Base-by-base conservation (phyloP, 2,888 invertebrate genomes). In the Koerneria pararmatus region DNA sequence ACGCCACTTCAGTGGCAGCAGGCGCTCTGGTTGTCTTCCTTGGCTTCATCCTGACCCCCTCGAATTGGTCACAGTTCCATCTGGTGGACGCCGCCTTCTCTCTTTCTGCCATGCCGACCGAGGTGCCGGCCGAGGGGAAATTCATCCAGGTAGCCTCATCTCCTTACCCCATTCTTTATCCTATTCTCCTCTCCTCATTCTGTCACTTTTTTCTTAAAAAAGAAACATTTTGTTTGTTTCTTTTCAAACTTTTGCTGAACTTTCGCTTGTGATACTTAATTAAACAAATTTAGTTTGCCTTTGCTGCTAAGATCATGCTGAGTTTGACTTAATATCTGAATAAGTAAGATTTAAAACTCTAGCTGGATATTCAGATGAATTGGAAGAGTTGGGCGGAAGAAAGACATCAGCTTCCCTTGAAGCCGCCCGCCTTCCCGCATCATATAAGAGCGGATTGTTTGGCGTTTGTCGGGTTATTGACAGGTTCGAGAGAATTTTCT, bases 11-110 rank as follows among this genome's bases (percentile, higher is more conserved):
- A 19, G 62, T 62, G n/a, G 62, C 62, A 29, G 53, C 62, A 35
- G 62, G 62, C 37, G 62, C 62, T n/a, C 41, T 46, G 27, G 53
- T 53, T 35, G 62, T 62, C 35, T 62, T 35, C 53, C 51, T 53
- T 37, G 37, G 35, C 32, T 24, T 62, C 3, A 51, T 62, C 19
- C 62, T 62, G 15, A 53, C 62, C 27, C 41, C 62, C 2, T 62
- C 53, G 2, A 62, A 53, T 34, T 62, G 62, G 62, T 51, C 62
- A 0, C 51, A 62, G 22, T 62, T 62, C 35, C 62, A 62, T 35
- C 53, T 62, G 6, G 32, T 53, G 4, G 62, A 62, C 49, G 35
- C 62, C 4, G 51, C 62, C 5, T 62, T 53, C 29, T 35, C n/a
- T n/a, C n/a, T n/a, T n/a, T n/a, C n/a, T n/a, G n/a, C 6, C 1